Evolutionary conservation across 1,140 invertebrate species (phyloP).

Genomic region (Hycleus cichorii): DNA sequence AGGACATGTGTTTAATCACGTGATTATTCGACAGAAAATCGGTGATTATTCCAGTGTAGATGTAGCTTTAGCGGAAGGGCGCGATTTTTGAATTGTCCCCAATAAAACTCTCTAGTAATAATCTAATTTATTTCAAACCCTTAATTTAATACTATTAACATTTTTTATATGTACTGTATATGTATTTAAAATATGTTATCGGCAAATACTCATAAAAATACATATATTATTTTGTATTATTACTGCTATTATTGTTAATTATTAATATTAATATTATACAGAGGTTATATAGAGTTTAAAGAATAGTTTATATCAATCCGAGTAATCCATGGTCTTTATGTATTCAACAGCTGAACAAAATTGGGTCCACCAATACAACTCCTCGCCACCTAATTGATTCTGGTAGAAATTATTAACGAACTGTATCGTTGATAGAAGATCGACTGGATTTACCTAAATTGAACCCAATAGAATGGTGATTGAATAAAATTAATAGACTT

Average conservation of each 20-base stretch:
- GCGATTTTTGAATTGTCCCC: no score
- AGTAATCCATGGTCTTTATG: constrained; percentile 95
- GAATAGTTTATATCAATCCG: constrained; percentile 33
- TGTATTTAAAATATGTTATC: constrained; percentile 13
- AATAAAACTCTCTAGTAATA: no score
- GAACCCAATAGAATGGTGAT: background rate
- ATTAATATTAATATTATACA: background rate
- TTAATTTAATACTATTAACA: constrained; percentile 9
- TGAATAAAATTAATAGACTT: constrained; percentile 18
- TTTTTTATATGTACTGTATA: background rate
- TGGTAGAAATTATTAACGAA: constrained; percentile 91
- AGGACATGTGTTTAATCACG: no score
- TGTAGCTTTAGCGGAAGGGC: no score
- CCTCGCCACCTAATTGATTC: constrained; percentile 77
- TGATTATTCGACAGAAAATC: no score
- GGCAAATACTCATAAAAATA: constrained; percentile 8
- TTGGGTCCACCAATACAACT: constrained; percentile 98
- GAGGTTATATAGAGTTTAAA: constrained; percentile 14
- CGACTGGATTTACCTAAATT: constrained; percentile 82
- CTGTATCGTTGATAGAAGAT: constrained; percentile 92
- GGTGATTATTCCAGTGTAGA: no score
- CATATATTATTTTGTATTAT: constrained; percentile 2
- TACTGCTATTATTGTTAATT: no score
- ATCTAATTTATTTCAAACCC: constrained; percentile 7
- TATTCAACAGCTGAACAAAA: constrained; percentile 95